Percentiles rank a stretch among this genome's conserved stretches.
phyloP scores from a whole-genome alignment of 2,113 vertebrate genomes.

The Paradoxurus hermaphroditus region DNA sequence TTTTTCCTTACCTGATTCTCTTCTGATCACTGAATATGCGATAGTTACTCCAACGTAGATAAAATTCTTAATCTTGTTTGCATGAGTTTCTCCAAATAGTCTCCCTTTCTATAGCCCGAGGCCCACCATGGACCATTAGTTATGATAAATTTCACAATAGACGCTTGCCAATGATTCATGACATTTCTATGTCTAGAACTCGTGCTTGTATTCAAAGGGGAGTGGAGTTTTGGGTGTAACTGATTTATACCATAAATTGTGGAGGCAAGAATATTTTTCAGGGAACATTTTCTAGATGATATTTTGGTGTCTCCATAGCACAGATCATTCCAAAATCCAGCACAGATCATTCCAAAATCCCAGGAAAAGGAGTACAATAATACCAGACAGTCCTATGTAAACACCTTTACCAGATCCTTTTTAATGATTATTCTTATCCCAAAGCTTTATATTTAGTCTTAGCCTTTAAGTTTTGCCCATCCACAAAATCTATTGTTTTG shows the following conservation, averaged over 20 bases:
- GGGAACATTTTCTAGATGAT: background rate
- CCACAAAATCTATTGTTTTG: background rate
- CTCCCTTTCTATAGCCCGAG: background rate
- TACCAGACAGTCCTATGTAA: background rate
- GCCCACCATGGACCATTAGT: background rate
- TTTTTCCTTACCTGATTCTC: background rate
- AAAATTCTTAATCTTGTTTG: background rate
- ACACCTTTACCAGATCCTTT: background rate
- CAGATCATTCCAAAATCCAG: background rate
- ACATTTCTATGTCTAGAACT: background rate
- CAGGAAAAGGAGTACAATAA: background rate
- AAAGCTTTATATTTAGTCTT: background rate
- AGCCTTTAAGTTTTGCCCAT: background rate
- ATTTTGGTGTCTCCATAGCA: background rate
- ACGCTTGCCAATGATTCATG: background rate
- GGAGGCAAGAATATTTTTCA: background rate
- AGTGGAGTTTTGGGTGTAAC: background rate
- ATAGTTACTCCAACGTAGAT: background rate
- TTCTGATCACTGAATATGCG: background rate
- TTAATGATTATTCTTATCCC: background rate
- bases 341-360: background rate
- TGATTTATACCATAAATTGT: background rate
- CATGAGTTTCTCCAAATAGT: background rate
- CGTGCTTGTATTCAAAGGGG: background rate
- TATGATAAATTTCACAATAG: background rate